These are phyloP conservation scores for Aspidapion aeneum DNA, from an alignment of 2,888 invertebrate genomes.

Conservation along the genomic window DNA sequence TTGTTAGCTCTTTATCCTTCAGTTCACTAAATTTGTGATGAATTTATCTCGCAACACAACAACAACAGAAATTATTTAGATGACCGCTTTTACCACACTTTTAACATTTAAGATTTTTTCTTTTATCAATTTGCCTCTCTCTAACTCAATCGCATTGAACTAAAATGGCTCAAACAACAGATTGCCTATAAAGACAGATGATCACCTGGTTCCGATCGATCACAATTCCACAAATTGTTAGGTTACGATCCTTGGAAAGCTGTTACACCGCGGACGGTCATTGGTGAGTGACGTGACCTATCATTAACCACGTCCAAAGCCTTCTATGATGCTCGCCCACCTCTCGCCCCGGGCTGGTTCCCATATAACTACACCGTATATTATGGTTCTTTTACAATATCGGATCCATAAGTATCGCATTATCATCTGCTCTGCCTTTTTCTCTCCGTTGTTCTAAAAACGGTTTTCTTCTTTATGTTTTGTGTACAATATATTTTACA, in stretches of 20 bases:
- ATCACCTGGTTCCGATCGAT: conserved; percentile 28
- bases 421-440: neutral
- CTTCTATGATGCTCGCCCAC: conserved; percentile 39
- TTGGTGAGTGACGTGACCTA: conserved; percentile 50
- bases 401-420: neutral
- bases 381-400: neutral
- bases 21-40: too few relatives aligned
- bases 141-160: too few relatives aligned
- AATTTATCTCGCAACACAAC: too few relatives aligned
- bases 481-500: neutral
- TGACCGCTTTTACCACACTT: too few relatives aligned
- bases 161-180: too few relatives aligned
- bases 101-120: too few relatives aligned
- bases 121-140: too few relatives aligned
- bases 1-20: too few relatives aligned
- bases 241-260: neutral
- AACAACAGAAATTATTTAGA: too few relatives aligned
- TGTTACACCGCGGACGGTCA: conserved; percentile 36
- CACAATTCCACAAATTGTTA: conserved; percentile 40
- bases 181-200: neutral
- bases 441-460: neutral
- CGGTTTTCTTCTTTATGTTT: neutral
- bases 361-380: neutral
- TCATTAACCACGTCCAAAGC: conserved; percentile 44
- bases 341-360: conserved; percentile 24